phyloP scores from a whole-genome alignment of 2,113 vertebrate species.

The Cinclus mexicanus region DNA sequence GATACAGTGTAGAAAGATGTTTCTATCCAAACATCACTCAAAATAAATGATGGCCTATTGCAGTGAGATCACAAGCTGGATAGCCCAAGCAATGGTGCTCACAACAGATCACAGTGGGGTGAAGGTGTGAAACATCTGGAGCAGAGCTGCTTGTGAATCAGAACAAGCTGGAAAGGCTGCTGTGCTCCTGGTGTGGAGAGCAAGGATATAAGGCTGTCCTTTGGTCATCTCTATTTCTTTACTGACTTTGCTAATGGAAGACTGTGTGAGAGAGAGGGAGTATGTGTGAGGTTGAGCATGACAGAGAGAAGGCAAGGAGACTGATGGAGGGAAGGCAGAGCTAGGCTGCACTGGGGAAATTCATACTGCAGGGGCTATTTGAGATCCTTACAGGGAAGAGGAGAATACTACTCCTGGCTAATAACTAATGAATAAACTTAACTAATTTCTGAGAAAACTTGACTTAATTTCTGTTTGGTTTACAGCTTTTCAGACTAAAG shows the following conservation, averaged over 20 bases:
- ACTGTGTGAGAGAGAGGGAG: not conserved
- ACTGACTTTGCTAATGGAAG: not conserved
- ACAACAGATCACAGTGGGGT: not conserved
- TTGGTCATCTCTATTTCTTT: not conserved
- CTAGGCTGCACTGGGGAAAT: not conserved
- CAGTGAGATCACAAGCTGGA: not conserved
- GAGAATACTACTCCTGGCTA: not conserved
- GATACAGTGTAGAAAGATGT: not conserved
- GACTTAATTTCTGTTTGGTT: not conserved
- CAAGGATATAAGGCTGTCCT: not conserved
- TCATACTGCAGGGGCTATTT: not conserved
- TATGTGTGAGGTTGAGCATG: rapidly evolving
- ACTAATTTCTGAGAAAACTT: not conserved
- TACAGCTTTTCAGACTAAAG: not conserved
- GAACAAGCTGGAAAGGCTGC: not conserved
- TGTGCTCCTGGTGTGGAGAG: not conserved
- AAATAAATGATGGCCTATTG: not conserved
- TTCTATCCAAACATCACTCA: not conserved
- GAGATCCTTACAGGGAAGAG: not conserved
- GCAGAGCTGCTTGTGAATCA: not conserved
- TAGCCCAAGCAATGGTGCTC: not conserved
- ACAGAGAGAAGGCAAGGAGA: not conserved
- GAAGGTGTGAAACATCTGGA: not conserved
- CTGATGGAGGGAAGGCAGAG: not conserved
- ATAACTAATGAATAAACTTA: not conserved